A percentile compares a stretch with the other conserved stretches of the same genome.
These are phyloP conservation scores for Athalia rosae DNA, from an alignment of 2,888 invertebrate species.

Conservation along the genomic window DNA sequence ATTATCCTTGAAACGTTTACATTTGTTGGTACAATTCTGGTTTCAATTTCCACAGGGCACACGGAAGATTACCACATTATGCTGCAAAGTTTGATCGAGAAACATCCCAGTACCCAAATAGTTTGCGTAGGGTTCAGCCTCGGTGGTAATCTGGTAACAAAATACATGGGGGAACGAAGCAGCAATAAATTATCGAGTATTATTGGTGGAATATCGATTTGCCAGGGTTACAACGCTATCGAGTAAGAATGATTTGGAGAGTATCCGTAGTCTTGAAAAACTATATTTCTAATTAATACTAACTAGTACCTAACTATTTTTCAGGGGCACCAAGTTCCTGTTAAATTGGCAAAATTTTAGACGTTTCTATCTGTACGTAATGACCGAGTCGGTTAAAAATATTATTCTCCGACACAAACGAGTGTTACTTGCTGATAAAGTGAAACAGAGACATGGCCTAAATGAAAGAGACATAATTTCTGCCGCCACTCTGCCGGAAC, in stretches of 20 bases:
- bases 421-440: conserved; percentile 83
- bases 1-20: not conserved
- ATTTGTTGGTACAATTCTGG: conserved; percentile 13
- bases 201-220: conserved; percentile 93
- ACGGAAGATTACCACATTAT: conserved; percentile 92
- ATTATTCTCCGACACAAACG: conserved; percentile 90
- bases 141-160: conserved; percentile 95
- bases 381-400: conserved; percentile 94
- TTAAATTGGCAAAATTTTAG: conserved; percentile 93
- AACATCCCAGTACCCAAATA: conserved; percentile 85
- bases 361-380: conserved; percentile 91
- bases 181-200: conserved; percentile 81
- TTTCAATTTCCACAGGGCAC: conserved; percentile 79
- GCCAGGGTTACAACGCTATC: conserved; percentile 95
- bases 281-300: not conserved
- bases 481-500: conserved; percentile 89
- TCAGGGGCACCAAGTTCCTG: conserved; percentile 86
- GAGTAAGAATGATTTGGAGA: conserved; percentile 79
- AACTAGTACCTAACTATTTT: conserved; percentile 58
- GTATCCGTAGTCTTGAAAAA: not conserved
- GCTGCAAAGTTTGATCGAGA: conserved; percentile 83
- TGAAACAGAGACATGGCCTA: conserved; percentile 80
- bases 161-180: conserved; percentile 89
- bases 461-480: conserved; percentile 89
- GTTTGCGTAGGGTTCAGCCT: conserved; percentile 94